Evolutionary conservation across 2,888 invertebrate genomes (phyloP).

Genomic region (Polymixis lichenea): DNA sequence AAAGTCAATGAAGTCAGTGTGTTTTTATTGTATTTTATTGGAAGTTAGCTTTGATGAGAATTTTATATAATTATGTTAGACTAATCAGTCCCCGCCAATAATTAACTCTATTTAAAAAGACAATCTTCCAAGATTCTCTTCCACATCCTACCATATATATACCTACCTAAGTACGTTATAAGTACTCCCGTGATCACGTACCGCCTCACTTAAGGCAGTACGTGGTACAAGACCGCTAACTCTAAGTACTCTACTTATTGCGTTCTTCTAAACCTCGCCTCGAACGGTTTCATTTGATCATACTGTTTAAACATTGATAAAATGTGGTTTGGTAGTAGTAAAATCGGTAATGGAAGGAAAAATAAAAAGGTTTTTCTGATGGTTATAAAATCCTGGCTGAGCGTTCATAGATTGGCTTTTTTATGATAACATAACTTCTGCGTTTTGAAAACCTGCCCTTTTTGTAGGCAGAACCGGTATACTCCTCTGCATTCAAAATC

Average conservation of each 20-base stretch:
- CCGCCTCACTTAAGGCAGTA: constrained; percentile 57
- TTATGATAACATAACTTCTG: background rate
- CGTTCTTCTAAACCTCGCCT: constrained; percentile 41
- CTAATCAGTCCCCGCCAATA: background rate
- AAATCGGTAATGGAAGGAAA: constrained; percentile 41
- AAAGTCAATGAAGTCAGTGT: background rate
- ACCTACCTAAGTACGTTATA: constrained; percentile 34
- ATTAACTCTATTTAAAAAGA: constrained; percentile 8
- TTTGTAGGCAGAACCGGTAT: background rate
- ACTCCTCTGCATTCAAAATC: no score
- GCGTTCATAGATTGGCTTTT: constrained; percentile 16
- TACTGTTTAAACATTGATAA: constrained; percentile 62
- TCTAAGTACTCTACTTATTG: constrained; percentile 58
- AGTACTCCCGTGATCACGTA: constrained; percentile 58
- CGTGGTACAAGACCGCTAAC: constrained; percentile 59
- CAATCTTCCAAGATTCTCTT: background rate
- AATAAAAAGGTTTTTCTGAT: constrained; percentile 15
- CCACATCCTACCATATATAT: background rate
- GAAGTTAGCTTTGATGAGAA: background rate
- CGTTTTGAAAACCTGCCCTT: background rate
- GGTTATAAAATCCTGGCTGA: constrained; percentile 15
- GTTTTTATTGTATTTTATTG: background rate
- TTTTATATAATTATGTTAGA: background rate
- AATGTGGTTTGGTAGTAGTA: constrained; percentile 44
- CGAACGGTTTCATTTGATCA: constrained; percentile 56